Percentiles rank a stretch among this genome's conserved stretches.
phyloP scores from a whole-genome alignment of 2,113 vertebrate species.

The Anthoscopus minutus region DNA sequence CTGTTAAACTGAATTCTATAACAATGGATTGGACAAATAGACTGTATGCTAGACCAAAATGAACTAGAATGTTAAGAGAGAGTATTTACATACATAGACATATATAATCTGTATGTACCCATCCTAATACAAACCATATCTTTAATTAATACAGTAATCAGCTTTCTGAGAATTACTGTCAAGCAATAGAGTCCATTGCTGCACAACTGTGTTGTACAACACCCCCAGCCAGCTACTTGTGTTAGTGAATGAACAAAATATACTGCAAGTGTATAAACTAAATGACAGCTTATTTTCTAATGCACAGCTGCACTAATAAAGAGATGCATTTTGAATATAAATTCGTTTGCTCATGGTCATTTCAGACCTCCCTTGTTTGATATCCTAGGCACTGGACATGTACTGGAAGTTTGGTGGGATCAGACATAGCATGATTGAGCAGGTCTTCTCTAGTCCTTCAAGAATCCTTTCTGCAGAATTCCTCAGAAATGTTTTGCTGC shows the following conservation, averaged over 20 bases:
- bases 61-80: not conserved
- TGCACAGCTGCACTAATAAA: not conserved
- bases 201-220: not conserved
- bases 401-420: not conserved
- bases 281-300: not conserved
- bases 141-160: not conserved
- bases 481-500: not conserved
- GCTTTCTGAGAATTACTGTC: not conserved
- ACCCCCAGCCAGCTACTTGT: not conserved
- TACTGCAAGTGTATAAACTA: not conserved
- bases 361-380: not conserved
- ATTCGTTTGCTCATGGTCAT: not conserved
- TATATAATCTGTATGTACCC: not conserved
- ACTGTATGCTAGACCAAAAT: not conserved
- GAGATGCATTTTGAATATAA: not conserved
- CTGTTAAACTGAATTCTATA: not conserved
- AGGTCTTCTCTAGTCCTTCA: not conserved
- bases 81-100: not conserved
- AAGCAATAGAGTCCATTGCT: not conserved
- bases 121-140: not conserved
- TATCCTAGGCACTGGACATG: not conserved
- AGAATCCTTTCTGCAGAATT: not conserved
- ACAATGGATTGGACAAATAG: not conserved
- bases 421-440: fast-evolving
- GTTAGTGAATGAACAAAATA: not conserved